Percentiles rank a stretch among this genome's conserved stretches.
Evolutionary conservation across 2,888 invertebrate genomes (phyloP).

Genomic region (Cerceris rybyensis): DNA sequence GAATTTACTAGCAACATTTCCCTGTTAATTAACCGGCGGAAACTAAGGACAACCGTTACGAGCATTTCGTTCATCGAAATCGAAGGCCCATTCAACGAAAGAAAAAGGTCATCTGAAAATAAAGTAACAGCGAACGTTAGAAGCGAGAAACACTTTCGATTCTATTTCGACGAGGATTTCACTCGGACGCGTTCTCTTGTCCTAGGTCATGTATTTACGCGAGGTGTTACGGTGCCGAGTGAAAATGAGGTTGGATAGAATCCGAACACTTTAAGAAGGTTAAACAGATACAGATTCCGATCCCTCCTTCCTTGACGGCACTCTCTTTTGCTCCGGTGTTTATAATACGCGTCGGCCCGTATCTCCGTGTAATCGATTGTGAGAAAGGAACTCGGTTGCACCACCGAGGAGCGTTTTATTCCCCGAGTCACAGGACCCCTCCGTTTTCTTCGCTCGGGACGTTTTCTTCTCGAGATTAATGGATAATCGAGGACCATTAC

Average conservation of each 20-base stretch:
- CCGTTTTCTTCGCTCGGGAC: constrained; percentile 1
- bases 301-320: not conserved
- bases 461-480: not conserved
- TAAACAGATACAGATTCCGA: constrained; percentile 21
- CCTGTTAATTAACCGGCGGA: no score
- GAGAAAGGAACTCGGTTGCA: not conserved
- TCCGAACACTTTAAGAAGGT: constrained; percentile 23
- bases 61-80: no score
- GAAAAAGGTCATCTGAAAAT: not conserved
- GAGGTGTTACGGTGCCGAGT: constrained; percentile 23
- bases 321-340: not conserved
- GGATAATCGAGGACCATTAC: not conserved
- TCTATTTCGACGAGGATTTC: constrained; percentile 30
- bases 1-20: no score
- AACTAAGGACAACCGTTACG: no score
- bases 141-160: constrained; percentile 1
- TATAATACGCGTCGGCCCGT: constrained; percentile 3
- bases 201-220: constrained; percentile 43
- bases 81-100: no score
- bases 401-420: not conserved
- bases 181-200: constrained; percentile 28
- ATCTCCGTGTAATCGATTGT: not conserved
- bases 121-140: constrained; percentile 1
- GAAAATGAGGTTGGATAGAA: constrained; percentile 41
- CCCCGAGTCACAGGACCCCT: not conserved